Base-by-base conservation (phyloP, 2,888 invertebrate genomes). In the Ceriagrion tenellum region DNA sequence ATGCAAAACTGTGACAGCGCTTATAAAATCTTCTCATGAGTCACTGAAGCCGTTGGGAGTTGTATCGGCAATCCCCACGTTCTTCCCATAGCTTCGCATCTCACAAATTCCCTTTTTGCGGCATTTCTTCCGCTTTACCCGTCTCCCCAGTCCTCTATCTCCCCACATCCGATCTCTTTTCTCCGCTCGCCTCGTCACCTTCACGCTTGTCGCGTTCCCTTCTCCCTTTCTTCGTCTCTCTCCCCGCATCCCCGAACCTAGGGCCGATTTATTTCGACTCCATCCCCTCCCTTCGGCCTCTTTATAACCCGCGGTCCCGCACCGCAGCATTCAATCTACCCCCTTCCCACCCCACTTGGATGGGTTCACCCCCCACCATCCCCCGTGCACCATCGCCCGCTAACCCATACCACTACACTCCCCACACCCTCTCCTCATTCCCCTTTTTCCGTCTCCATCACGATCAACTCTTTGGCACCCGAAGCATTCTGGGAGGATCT, bases 211-310 rank as follows among this genome's bases (percentile, higher is more conserved):
- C 93, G 93, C 93, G 69, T 69, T 91, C 40, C 40, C 59, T 63
- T 35, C 8, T 26, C 20, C 18, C 40, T 55, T 55, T 89, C 89
- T 35, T 26, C 13, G 47, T 1, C 89, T 26, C 55, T 6, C 90
- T 20, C 20, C 56, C n/a, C 56, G 23, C 91, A 35, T 59, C 40
- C 91, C 63, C 69, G 40, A 91, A 91, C 93, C 69, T 40, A 69
- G 74, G 69, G 69, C 93, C 93, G 93, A 93, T 93, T 93, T 93
- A 93, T 93, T 93, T 93, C 93, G 91, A 63, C 91, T 63, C 63
- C 63, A 74, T 26, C 91, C 93, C 93, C 56, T 74, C 93, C 56
- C 35, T 26, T 18, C 35, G 26, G 47, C 69, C 69, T 69, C 47
- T 93, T 93, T 93, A 74, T 93, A 69, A 93, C 69, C 69, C 69